Base-by-base conservation (phyloP, 92 coral and sea anemone species). In the Porites evermanni region DNA sequence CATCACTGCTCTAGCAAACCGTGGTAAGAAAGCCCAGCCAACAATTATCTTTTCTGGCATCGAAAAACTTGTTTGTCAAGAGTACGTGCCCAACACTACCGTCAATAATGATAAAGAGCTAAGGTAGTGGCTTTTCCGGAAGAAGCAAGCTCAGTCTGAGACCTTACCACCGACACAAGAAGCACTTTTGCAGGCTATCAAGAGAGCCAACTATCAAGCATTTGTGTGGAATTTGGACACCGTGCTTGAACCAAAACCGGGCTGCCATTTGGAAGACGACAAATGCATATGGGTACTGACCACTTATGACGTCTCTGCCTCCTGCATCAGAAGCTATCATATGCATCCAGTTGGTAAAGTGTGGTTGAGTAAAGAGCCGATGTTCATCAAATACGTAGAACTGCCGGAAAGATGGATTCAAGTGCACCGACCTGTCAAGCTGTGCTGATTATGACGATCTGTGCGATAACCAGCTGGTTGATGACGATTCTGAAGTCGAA, bases 81-180 rank as follows among this genome's bases (percentile, higher is more conserved):
- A 86, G 50, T 90, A 79, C 44, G 13, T 64, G 14, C 88, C 91
- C 26, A 24, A 24, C 26, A 24, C 26, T 24, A 24, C 26, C 26
- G 26, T 24, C 26, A 0, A 24, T 24, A 75, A 29, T 32, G 93
- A 80, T 12, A 79, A 84, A 63, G 86, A 89, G 23, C 52, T 85
- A 19, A 72, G 91, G 61, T 85, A 91, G 91, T 72, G 67, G 83
- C 87, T 86, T n/a, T 90, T 90, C 78, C 58, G 67, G 69, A 78
- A 84, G 53, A 89, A 89, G 64, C 90, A 53, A 38, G 87, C 81
- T n/a, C 87, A 80, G 87, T 69, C 88, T 21, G 87, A 80, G 84
- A 87, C n/a, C 23, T 32, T 80, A 32, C 80, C 90, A 67, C 90
- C 87, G 8, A 80, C 90, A 16, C 72, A 60, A 72, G 86, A 60